These are phyloP conservation scores for Acanthisitta chloris DNA, from an alignment of 2,113 vertebrate genomes.

Conservation along the genomic window DNA sequence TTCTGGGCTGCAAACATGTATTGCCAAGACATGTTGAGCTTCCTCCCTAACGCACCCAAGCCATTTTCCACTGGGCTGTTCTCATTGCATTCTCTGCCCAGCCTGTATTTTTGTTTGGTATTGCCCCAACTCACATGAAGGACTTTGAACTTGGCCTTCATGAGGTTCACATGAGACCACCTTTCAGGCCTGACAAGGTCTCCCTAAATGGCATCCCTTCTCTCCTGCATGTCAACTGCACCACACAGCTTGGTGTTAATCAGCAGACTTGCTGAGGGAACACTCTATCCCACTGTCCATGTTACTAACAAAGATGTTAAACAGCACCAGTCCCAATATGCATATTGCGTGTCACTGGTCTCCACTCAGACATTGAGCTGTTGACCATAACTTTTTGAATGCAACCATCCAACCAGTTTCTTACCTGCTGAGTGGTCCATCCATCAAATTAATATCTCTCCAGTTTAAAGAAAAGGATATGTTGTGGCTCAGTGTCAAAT, in stretches of 20 bases:
- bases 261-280: background rate
- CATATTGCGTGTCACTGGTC: too few species aligned
- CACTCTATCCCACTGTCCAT: background rate
- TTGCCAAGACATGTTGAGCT: background rate
- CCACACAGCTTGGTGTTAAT: background rate
- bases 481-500: background rate
- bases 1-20: background rate
- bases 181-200: background rate
- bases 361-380: background rate
- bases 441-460: background rate
- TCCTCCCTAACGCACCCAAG: background rate
- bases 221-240: background rate
- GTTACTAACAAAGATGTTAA: background rate
- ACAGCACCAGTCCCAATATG: rapidly evolving
- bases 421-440: background rate
- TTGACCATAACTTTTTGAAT: background rate
- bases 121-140: background rate
- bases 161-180: background rate
- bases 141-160: background rate
- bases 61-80: background rate
- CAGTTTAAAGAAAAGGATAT: background rate
- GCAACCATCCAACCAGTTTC: background rate
- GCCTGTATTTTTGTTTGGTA: background rate
- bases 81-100: background rate
- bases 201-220: background rate